phyloP scores from a whole-genome alignment of 2,797 vertebrate species.

The Xiphorhynchus erythropygius region DNA sequence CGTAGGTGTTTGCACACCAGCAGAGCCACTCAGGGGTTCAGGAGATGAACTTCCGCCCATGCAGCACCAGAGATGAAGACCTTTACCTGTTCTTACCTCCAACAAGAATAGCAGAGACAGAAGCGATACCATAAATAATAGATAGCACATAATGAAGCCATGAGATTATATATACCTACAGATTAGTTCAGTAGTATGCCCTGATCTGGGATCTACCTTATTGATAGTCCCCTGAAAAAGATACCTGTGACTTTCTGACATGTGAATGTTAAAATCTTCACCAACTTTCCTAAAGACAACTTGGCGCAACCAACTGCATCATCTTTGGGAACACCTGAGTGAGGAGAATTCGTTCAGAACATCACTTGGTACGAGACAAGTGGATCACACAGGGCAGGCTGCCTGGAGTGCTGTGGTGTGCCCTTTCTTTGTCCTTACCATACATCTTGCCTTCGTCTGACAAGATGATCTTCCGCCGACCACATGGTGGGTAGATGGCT shows the following conservation, averaged over 20 bases:
- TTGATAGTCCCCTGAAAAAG: not conserved
- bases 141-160: not conserved
- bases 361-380: not conserved
- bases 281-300: not conserved
- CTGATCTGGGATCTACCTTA: not conserved
- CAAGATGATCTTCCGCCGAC: constrained; percentile 94
- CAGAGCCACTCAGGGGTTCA: not conserved
- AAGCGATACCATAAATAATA: accelerated
- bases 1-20: not conserved
- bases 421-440: constrained; percentile 79
- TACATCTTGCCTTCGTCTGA: constrained; percentile 99
- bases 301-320: not conserved
- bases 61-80: not conserved
- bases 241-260: not conserved
- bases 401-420: accelerated
- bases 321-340: no score
- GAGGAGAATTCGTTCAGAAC: not conserved
- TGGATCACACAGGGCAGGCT: not conserved
- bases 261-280: not conserved
- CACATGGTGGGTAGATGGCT: constrained; percentile 94
- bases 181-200: not conserved
- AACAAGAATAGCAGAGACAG: not conserved
- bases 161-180: not conserved
- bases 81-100: not conserved
- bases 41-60: not conserved